A percentile compares a stretch with the other conserved stretches of the same genome.
Conservation (phyloP, 2,888 invertebrate genomes). For the Cabera pusaria region DNA sequence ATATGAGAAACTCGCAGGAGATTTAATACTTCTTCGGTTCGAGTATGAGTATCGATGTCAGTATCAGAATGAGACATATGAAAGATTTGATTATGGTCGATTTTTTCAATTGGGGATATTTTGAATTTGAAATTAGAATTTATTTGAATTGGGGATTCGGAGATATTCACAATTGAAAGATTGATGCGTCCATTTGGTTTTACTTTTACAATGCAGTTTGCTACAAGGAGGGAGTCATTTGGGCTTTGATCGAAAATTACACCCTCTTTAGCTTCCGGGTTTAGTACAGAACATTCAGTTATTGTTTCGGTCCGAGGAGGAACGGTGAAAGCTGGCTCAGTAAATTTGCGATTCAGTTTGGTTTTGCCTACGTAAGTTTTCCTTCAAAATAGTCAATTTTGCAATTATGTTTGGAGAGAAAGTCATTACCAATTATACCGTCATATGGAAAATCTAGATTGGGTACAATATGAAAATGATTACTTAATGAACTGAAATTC, state of each 20-base stretch:
- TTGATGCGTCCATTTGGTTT: conserved; percentile 25
- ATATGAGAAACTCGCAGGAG: neutral
- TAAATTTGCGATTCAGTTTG: neutral
- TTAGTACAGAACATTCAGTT: conserved; percentile 33
- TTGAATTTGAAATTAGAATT: conserved; percentile 11
- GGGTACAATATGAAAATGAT: too few species aligned
- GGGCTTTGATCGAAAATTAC: neutral
- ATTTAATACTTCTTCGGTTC: neutral
- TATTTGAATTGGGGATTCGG: conserved; percentile 25
- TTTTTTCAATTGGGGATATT: neutral
- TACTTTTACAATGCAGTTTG: conserved; percentile 23
- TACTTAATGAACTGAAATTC: too few species aligned
- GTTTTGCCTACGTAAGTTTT: neutral
- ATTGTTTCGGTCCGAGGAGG: conserved; percentile 29
- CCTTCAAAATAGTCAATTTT: too few species aligned
- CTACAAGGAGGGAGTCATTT: conserved; percentile 15
- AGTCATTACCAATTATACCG: too few species aligned
- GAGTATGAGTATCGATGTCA: too few species aligned
- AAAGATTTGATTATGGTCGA: neutral
- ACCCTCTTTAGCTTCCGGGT: conserved; percentile 30
- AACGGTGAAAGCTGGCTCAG: conserved; percentile 24
- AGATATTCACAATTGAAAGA: conserved; percentile 22
- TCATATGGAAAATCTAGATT: too few species aligned
- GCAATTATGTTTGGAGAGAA: too few species aligned
- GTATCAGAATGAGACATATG: too few species aligned